Conservation (phyloP, 23 tunicate genomes). For the Trididemnum nubilum region DNA sequence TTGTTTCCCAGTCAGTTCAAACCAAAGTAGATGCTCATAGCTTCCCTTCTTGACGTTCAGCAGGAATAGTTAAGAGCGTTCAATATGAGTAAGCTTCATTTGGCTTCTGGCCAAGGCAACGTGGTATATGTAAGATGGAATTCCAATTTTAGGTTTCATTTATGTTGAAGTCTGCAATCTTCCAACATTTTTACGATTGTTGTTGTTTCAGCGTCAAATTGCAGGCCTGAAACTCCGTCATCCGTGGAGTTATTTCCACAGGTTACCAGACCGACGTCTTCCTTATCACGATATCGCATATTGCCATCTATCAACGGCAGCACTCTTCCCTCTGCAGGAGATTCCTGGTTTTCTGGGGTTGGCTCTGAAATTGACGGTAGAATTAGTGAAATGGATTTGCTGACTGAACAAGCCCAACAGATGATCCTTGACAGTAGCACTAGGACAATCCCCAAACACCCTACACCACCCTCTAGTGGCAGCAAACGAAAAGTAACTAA, state of each 20-base stretch:
- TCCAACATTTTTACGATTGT: neutral
- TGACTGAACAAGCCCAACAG: slow-evolving; percentile 78
- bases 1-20: no score
- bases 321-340: neutral
- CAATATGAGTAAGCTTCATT: no score
- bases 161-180: no score
- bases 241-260: slow-evolving; percentile 49
- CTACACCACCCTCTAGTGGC: slow-evolving; percentile 29
- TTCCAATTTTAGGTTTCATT: no score
- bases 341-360: neutral
- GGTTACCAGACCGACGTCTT: slow-evolving; percentile 69
- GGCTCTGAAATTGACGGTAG: slow-evolving; percentile 1
- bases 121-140: no score
- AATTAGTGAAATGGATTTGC: slow-evolving; percentile 53
- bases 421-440: slow-evolving; percentile 70
- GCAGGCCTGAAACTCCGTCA: neutral
- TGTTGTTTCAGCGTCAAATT: slow-evolving; percentile 16
- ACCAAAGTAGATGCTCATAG: no score
- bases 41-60: no score
- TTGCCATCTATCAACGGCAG: slow-evolving; percentile 45
- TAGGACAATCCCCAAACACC: neutral
- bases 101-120: no score
- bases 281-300: slow-evolving; percentile 65
- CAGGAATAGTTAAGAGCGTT: no score
- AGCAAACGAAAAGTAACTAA: slow-evolving; percentile 35